Conservation (phyloP, 2,888 invertebrate species). For the Monopis laevigella region DNA sequence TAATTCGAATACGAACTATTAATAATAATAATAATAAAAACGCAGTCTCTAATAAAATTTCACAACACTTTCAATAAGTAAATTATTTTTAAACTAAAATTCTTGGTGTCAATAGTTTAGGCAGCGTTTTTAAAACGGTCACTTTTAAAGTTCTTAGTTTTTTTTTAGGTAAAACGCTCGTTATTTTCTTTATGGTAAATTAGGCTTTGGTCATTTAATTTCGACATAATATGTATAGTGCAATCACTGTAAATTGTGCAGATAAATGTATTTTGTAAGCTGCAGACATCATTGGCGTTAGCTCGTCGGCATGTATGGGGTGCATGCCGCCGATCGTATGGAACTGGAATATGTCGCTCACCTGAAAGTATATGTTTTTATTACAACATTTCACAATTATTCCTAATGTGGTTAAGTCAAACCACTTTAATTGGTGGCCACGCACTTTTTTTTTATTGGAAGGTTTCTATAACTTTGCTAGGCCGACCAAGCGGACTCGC, state of each 20-base stretch:
- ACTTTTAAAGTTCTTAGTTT: too few species aligned
- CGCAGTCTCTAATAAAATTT: constrained; percentile 12
- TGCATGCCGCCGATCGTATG: constrained; percentile 72
- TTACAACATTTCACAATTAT: too few species aligned
- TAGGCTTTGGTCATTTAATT: too few species aligned
- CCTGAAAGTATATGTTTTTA: too few species aligned
- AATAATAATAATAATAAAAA: background rate
- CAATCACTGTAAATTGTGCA: constrained; percentile 21
- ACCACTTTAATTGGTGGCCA: too few species aligned
- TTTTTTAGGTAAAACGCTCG: too few species aligned
- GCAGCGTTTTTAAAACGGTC: background rate
- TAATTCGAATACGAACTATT: background rate
- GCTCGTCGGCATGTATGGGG: constrained; percentile 50
- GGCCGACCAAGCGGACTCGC: too few species aligned
- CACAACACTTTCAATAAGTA: constrained; percentile 15
- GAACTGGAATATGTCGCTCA: constrained; percentile 78
- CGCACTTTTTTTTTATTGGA: too few species aligned
- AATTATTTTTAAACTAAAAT: constrained; percentile 2
- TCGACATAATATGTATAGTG: constrained; percentile 14
- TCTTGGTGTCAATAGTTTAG: constrained; percentile 15
- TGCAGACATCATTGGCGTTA: constrained; percentile 23
- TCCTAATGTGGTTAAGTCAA: too few species aligned
- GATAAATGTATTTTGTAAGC: constrained; percentile 27
- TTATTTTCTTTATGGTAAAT: too few species aligned
- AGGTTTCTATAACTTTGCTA: too few species aligned